Base-by-base conservation (phyloP, 2,113 vertebrate species). In the Etheostoma cragini region DNA sequence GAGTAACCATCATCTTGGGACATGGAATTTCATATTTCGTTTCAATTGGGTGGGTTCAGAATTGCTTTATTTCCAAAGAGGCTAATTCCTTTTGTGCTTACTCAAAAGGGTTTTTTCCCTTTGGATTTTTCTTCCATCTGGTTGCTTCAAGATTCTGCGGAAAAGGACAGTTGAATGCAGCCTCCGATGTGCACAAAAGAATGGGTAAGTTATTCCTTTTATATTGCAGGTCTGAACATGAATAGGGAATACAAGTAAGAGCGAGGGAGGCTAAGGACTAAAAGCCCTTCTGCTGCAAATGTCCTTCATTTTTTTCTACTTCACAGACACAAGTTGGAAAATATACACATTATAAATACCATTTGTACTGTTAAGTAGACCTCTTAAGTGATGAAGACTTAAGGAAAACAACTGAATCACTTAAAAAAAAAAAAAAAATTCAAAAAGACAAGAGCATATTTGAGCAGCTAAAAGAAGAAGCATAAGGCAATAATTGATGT, bases 131-230 rank as follows among this genome's bases (percentile, higher is more conserved):
- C 94, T 91, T 96, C 96, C 95, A 95, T 97, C 96, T 98, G 96
- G 96, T 95, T 88, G 95, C 93, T 95, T 96, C 95, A 96, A 95
- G 96, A 97, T 96, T 97, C 95, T 94, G 89, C 87, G 71, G 92
- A 93, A 95, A 96, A 97, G 95, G 96, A 98, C 95, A 97, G 97
- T 98, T 99, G 98, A 99, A 99, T 99, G 97, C 97, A 97, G 96
- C 95, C 97, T 96, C 96, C 96, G 97, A 98, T 97, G 98, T 98
- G 93, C 97, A 97, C 97, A 97, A 98, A 98, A 99, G 98, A 98
- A 99, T 99, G 98, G 98, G 98, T 99, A 98, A 99, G 98, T 99
- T 96, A 88, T 90, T 88, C 90, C 83, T 81, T 96, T 98, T 96
- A 92, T 96, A 88, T 83, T 80, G 79, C 76, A 83, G 87, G 88